Percentiles rank a stretch among this genome's conserved stretches.
These are phyloP conservation scores for Centrocercus urophasianus DNA, from an alignment of 2,113 vertebrate species.

Conservation along the genomic window DNA sequence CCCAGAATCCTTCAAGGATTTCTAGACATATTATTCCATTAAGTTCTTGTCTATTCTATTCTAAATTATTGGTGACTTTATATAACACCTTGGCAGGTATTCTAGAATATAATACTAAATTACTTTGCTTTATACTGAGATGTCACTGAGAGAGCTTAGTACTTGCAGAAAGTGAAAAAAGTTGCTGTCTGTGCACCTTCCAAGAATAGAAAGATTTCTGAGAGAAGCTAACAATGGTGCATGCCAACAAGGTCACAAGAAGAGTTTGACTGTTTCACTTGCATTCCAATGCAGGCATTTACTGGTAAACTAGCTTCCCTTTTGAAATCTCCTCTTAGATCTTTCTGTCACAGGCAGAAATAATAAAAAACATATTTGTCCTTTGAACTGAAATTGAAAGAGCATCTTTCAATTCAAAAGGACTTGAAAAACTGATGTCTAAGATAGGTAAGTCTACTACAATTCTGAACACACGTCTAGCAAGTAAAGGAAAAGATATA, in stretches of 20 bases:
- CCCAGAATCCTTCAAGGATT: background rate
- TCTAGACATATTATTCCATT: background rate
- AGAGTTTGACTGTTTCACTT: background rate
- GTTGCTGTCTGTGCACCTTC: background rate
- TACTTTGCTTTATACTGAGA: background rate
- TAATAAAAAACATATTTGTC: background rate
- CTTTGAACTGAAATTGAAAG: conserved; percentile 4
- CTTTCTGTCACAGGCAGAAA: background rate
- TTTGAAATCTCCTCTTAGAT: background rate
- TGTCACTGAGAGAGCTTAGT: background rate
- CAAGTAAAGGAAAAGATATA: background rate
- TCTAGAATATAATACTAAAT: background rate
- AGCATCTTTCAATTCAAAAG: background rate
- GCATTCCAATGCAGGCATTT: background rate
- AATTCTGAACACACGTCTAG: background rate
- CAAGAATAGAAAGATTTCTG: background rate
- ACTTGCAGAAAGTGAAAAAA: background rate
- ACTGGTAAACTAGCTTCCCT: background rate
- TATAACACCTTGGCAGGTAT: background rate
- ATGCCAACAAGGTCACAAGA: background rate
- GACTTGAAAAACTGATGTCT: background rate
- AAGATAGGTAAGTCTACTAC: background rate
- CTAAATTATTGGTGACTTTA: background rate
- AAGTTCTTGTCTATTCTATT: background rate
- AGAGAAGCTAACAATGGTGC: background rate